phyloP scores from a whole-genome alignment of 1,140 invertebrate species.

The Aleiodes sp. region DNA sequence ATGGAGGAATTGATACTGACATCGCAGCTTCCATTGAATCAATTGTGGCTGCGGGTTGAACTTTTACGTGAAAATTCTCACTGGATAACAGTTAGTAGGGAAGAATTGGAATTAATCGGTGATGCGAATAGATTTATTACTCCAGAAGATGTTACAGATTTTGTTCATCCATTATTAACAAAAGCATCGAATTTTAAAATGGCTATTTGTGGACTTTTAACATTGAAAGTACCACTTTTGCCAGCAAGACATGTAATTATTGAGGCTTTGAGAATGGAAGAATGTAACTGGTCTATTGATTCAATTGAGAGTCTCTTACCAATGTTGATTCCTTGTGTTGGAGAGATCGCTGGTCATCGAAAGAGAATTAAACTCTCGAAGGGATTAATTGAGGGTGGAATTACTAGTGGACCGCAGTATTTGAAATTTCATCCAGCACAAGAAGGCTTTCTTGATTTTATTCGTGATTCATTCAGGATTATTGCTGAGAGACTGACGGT shows the following conservation, averaged over 20 bases:
- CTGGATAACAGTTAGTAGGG: slow-evolving; percentile 67
- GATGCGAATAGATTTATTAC: slow-evolving; percentile 72
- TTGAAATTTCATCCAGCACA: slow-evolving; percentile 69
- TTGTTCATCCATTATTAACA: slow-evolving; percentile 72
- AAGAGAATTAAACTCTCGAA: slow-evolving; percentile 58
- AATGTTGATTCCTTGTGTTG: slow-evolving; percentile 58
- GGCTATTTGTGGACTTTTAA: slow-evolving; percentile 66
- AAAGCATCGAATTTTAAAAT: slow-evolving; percentile 66
- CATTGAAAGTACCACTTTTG: slow-evolving; percentile 71
- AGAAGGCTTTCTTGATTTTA: slow-evolving; percentile 69
- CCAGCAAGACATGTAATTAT: slow-evolving; percentile 62
- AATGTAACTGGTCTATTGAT: slow-evolving; percentile 66
- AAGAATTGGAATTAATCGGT: slow-evolving; percentile 57
- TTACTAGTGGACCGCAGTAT: slow-evolving; percentile 69
- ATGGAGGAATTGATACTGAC: slow-evolving; percentile 72
- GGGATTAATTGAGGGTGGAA: slow-evolving; percentile 62
- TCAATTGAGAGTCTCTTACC: slow-evolving; percentile 66
- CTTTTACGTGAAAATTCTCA: slow-evolving; percentile 71
- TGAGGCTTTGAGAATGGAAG: slow-evolving; percentile 62
- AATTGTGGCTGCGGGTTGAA: slow-evolving; percentile 75
- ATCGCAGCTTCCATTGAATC: slow-evolving; percentile 72
- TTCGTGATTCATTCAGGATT: slow-evolving; percentile 57
- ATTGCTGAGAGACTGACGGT: slow-evolving; percentile 51
- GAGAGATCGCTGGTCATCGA: slow-evolving; percentile 51
- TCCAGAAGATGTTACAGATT: slow-evolving; percentile 71